These are phyloP conservation scores for Eupeodes luniger DNA, from an alignment of 2,888 invertebrate genomes.

Conservation along the genomic window DNA sequence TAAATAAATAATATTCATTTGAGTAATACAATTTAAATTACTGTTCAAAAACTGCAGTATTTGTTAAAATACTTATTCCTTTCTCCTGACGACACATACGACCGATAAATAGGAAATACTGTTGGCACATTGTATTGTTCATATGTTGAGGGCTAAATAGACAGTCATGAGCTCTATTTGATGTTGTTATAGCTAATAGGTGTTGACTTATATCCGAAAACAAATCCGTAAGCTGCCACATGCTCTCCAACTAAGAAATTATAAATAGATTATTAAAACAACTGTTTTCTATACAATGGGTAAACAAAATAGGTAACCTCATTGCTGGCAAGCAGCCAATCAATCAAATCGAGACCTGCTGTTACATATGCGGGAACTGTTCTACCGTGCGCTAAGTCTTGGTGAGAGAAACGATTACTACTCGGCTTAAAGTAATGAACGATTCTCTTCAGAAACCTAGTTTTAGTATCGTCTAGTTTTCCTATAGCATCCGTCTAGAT, in stretches of 20 bases:
- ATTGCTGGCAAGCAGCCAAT: conserved; percentile 81
- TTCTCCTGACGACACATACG: conserved; percentile 90
- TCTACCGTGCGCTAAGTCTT: conserved; percentile 87
- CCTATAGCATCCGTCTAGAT: conserved; percentile 85
- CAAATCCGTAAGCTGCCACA: conserved; percentile 90
- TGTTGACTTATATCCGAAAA: conserved; percentile 92
- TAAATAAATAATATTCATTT: not conserved
- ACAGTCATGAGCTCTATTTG: conserved; percentile 92
- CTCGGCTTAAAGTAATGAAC: conserved; percentile 94
- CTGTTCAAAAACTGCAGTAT: conserved; percentile 90
- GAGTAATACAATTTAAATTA: conserved; percentile 82
- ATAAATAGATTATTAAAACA: not conserved
- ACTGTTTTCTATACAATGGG: not conserved
- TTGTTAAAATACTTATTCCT: conserved; percentile 90
- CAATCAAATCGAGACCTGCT: conserved; percentile 83
- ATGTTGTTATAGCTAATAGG: conserved; percentile 89
- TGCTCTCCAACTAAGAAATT: conserved; percentile 86
- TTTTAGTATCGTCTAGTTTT: conserved; percentile 88
- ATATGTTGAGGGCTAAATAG: conserved; percentile 94
- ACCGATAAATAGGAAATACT: conserved; percentile 97
- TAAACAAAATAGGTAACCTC: conserved; percentile 77
- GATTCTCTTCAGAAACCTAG: conserved; percentile 89
- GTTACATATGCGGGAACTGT: conserved; percentile 82
- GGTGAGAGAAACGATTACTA: conserved; percentile 93
- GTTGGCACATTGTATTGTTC: conserved; percentile 95